Base-by-base conservation (phyloP, 2,888 invertebrate species). In the Eupithecia vulgata region DNA sequence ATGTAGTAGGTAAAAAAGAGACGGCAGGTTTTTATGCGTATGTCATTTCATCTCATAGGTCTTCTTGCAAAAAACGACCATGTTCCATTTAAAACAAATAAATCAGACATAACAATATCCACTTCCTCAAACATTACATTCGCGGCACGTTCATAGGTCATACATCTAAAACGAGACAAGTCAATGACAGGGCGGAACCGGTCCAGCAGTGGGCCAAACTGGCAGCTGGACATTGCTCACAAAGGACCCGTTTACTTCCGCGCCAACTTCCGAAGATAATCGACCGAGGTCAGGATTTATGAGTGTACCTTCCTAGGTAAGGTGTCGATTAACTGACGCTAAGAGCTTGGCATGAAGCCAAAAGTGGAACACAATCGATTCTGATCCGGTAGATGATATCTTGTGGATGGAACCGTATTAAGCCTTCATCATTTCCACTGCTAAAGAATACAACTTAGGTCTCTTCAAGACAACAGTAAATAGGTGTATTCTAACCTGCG, bases 181-280 rank as follows among this genome's bases (percentile, higher is more conserved):
- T 87, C 87, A 87, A 85, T 86, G 84, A 81, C 83, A 83, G 79
- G 81, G 68, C 71, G 78, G 67, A 86, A 88, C 88, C 85, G 83
- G 88, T 87, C 52, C 61, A 61, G n/a, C 78, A 82, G 81, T 80
- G 75, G 79, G 76, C 67, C 70, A 57, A 13, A 68, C 48, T 74
- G 73, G 79, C 80, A 81, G 80, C 81, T 75, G 67, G 69, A 73
- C 77, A 79, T 74, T 76, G 78, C 34, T 70, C 64, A 71, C 76
- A 73, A 71, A 75, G 78, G 37, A 77, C 87, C 85, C 86, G 87
- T 71, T 34, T 52, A 87, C 84, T 90, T 90, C 90, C 90, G 85
- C 71, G 71, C 78, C 72, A 72, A 84, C 83, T 89, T 90, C 90
- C 88, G 87, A 87, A 82, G 84, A 85, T 81, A 82, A 84, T 82